Percentiles rank a stretch among this genome's conserved stretches.
Evolutionary conservation across 2,797 vertebrate genomes (phyloP).

Genomic region (Rhinophrynus dorsalis): DNA sequence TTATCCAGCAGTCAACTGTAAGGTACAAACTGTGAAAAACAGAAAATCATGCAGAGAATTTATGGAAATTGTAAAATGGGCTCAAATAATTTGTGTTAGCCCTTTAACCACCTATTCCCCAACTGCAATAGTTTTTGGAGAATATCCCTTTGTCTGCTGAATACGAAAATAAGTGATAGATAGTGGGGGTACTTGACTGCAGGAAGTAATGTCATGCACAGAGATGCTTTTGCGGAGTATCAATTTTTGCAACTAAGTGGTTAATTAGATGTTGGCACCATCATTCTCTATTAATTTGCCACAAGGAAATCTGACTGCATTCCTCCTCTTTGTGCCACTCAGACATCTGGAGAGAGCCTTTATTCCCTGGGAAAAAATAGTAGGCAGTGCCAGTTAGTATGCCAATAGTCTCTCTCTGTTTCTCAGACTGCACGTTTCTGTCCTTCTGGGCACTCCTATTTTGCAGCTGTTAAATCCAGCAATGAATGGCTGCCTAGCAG

Average conservation of each 20-base stretch:
- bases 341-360: conserved; percentile 47
- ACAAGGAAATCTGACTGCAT: conserved; percentile 43
- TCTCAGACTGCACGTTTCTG: conserved; percentile 41
- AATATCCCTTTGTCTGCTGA: too few species aligned
- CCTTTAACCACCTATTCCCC: too few species aligned
- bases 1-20: too few species aligned
- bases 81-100: too few species aligned
- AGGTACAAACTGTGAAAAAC: too few species aligned
- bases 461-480: conserved; percentile 48
- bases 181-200: too few species aligned
- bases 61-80: too few species aligned
- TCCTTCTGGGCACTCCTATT: conserved; percentile 50
- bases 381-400: conserved; percentile 42
- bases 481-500: conserved; percentile 43
- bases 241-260: conserved; percentile 18
- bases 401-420: conserved; percentile 33
- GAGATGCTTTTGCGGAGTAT: background rate
- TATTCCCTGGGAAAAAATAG: conserved; percentile 45
- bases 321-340: conserved; percentile 44
- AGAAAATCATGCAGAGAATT: too few species aligned
- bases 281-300: conserved; percentile 33
- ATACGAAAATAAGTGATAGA: too few species aligned
- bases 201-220: too few species aligned
- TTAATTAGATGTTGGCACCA: conserved; percentile 35
- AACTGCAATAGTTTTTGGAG: too few species aligned